Conservation (phyloP, 2,113 vertebrate genomes). For the Colinus virginianus region DNA sequence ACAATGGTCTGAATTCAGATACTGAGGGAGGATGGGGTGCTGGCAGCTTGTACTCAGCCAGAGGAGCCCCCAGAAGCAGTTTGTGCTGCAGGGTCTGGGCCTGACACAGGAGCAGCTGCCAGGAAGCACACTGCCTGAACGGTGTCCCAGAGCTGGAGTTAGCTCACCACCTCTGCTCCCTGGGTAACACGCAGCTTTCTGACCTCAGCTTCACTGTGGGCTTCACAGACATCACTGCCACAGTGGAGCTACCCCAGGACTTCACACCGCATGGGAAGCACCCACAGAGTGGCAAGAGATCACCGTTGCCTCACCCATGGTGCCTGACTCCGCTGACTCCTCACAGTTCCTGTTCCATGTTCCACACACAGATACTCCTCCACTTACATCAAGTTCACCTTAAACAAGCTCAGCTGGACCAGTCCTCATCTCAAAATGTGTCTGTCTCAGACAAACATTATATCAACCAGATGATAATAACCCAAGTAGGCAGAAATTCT, state of each 20-base stretch:
- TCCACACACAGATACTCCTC: not conserved
- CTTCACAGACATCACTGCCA: not conserved
- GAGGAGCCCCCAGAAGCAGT: not conserved
- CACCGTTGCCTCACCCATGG: not conserved
- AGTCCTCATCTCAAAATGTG: not conserved
- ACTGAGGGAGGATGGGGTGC: not conserved
- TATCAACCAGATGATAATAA: not conserved
- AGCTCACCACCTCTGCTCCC: not conserved
- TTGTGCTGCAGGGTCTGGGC: not conserved
- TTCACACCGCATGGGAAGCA: not conserved
- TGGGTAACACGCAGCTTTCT: not conserved
- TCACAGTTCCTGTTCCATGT: not conserved
- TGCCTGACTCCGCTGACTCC: not conserved
- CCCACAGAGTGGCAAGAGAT: not conserved
- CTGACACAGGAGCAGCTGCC: not conserved
- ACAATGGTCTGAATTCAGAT: not conserved
- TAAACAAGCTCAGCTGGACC: not conserved
- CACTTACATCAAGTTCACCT: not conserved
- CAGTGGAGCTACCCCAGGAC: not conserved
- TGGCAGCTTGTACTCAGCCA: constrained; percentile 9
- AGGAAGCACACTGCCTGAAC: not conserved
- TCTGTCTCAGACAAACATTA: not conserved
- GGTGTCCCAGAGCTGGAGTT: not conserved
- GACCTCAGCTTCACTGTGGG: not conserved
- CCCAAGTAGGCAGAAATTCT: not conserved